Evolutionary conservation across 2,888 invertebrate genomes (phyloP), one percentile per base, ranked within the genome.

Genomic region (Lordiphosa andalusiaca): DNA sequence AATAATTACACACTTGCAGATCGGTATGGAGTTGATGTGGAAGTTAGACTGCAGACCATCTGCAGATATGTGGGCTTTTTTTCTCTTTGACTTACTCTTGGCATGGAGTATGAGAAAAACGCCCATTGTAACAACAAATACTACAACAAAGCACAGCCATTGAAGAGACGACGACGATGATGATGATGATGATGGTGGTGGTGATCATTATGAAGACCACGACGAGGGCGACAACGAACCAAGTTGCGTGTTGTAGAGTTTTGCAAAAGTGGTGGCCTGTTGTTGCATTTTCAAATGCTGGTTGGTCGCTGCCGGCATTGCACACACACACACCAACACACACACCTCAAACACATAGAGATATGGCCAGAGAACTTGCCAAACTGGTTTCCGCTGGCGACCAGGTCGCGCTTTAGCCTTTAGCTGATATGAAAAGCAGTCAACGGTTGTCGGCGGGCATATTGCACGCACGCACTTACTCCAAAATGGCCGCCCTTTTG

Each of bases 211-310:
- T 25, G 35, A 44, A 2, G 23, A 42, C 4, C 48, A 52, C 42
- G 35, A 36, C 21, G 59, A 48, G 62, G 12, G 52, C 40, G 38
- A 57, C 59, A 62, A 63, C 55, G 46, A 42, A 35, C 52, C 62
- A 49, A 60, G 68, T 71, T 80, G 76, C 81, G 81, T 77, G 77
- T 59, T 67, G 71, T 61, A 70, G 73, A 67, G 62, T 67, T 71
- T 69, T 73, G 76, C 70, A 71, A 78, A 71, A 80, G 73, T 66
- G 69, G 80, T 68, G 71, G 60, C 66, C 71, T 59, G 76, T 40
- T 81, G 77, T 81, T 78, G 77, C 77, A 78, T 81, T 78, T 77
- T 78, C 77, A 78, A 78, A 78, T 78, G 77, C 77, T 78, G 77
- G 77, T 78, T 78, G 77, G 77, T 76, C 46, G 80, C 50, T 59